Evolutionary conservation across 64 coral and sea anemone genomes (phyloP).

Genomic region (Pocillopora verrucosa): DNA sequence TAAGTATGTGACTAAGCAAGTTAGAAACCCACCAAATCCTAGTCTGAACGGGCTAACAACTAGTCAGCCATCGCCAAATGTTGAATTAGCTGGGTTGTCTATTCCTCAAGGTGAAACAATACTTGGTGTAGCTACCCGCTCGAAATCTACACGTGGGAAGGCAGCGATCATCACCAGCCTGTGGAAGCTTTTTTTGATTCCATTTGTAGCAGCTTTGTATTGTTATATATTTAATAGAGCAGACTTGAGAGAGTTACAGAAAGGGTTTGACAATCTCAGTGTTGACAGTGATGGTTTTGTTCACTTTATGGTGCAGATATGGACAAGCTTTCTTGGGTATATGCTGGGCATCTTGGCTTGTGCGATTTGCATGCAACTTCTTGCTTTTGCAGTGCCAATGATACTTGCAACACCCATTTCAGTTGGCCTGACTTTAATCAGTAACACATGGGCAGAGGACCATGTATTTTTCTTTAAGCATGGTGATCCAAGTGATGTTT

Average conservation of each 20-base stretch:
- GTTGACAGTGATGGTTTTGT: not conserved
- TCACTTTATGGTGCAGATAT: conserved; percentile 63
- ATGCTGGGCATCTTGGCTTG: conserved; percentile 65
- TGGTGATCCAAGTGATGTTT: not conserved
- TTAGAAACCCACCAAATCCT: not conserved
- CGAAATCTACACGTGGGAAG: conserved; percentile 48
- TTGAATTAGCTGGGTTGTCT: not conserved
- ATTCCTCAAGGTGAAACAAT: not conserved
- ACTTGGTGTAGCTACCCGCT: conserved; percentile 1
- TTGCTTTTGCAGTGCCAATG: conserved; percentile 58
- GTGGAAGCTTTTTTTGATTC: conserved; percentile 58
- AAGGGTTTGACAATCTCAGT: conserved; percentile 44
- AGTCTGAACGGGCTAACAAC: not conserved
- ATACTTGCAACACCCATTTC: conserved; percentile 51
- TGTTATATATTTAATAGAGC: not conserved
- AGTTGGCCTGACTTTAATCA: conserved; percentile 12
- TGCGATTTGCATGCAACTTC: conserved; percentile 57
- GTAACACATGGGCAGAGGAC: not conserved
- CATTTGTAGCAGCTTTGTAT: conserved; percentile 46
- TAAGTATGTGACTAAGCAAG: conserved; percentile 38
- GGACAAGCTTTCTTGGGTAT: conserved; percentile 60
- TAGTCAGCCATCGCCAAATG: not conserved
- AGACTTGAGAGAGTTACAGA: not conserved
- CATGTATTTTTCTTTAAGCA: conserved; percentile 12
- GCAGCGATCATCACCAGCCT: conserved; percentile 52